A percentile compares a stretch with the other conserved stretches of the same genome.
Evolutionary conservation across 2,888 invertebrate genomes (phyloP).

Genomic region (Tipula helvola): DNA sequence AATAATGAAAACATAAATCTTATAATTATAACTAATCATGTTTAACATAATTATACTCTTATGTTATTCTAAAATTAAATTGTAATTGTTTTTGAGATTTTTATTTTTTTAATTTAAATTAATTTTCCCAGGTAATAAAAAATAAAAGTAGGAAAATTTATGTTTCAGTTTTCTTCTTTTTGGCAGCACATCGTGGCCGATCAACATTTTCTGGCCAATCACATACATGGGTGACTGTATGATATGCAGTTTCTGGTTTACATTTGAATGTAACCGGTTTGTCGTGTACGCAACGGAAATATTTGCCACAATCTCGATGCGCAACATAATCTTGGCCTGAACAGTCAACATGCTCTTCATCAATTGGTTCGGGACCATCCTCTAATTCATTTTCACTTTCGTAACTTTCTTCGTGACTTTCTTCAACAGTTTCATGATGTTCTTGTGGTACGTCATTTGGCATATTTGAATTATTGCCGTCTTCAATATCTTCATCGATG

Average conservation of each 20-base stretch:
- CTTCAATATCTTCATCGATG: constrained; percentile 21
- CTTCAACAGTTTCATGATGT: constrained; percentile 14
- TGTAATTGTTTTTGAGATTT: not conserved
- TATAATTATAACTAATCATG: not conserved
- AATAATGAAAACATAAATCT: not conserved
- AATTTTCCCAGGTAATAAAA: constrained; percentile 8
- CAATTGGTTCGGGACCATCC: constrained; percentile 30
- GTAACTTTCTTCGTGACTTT: constrained; percentile 16
- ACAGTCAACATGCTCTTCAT: constrained; percentile 37
- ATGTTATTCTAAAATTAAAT: not conserved
- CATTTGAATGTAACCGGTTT: constrained; percentile 61
- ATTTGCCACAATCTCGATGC: constrained; percentile 47
- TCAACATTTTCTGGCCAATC: constrained; percentile 69
- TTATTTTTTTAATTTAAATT: not conserved
- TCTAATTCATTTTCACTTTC: constrained; percentile 13
- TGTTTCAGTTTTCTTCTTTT: not conserved
- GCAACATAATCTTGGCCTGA: constrained; percentile 41
- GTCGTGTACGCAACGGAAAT: constrained; percentile 75
- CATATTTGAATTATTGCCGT: not conserved
- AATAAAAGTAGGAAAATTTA: not conserved
- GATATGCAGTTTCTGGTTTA: constrained; percentile 61
- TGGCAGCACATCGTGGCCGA: constrained; percentile 36
- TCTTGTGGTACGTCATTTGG: constrained; percentile 11
- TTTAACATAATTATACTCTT: not conserved
- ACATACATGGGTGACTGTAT: constrained; percentile 55